A percentile compares a stretch with the other conserved stretches of the same genome.
Conservation (phyloP, 2,113 vertebrate genomes). For the Todiramphus saurophagus region DNA sequence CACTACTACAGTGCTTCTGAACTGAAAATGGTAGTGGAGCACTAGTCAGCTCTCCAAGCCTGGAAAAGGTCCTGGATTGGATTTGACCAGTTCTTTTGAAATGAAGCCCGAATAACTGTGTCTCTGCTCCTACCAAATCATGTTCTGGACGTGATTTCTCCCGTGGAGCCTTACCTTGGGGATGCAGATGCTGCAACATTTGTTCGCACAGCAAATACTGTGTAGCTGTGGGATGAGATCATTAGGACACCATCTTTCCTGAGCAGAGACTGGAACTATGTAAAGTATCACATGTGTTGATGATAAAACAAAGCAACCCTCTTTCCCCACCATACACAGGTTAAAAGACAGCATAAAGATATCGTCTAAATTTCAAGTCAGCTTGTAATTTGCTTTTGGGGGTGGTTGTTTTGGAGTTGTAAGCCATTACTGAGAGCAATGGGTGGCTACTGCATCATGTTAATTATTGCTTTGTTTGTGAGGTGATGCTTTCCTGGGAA, state of each 20-base stretch:
- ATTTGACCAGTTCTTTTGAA: not conserved
- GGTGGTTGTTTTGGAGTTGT: not conserved
- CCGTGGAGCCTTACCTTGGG: not conserved
- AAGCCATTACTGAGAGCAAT: not conserved
- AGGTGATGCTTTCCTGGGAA: constrained; percentile 26
- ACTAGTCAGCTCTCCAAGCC: not conserved
- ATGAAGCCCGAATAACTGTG: not conserved
- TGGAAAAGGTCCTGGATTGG: not conserved
- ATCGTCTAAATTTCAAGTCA: not conserved
- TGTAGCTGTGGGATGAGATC: not conserved
- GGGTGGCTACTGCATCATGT: not conserved
- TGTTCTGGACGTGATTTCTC: accelerated
- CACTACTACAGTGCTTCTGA: not conserved
- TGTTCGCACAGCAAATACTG: not conserved
- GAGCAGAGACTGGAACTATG: not conserved
- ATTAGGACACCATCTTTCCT: not conserved
- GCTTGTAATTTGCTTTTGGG: not conserved
- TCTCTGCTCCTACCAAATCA: not conserved
- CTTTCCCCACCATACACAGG: not conserved
- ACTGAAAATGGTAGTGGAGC: not conserved
- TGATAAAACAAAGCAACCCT: not conserved
- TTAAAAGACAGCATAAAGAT: not conserved
- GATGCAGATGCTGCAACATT: not conserved
- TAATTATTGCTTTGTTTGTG: constrained; percentile 37
- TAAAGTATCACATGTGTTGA: not conserved